These are phyloP conservation scores for Coelinius sp. DNA, from an alignment of 2,888 invertebrate species.

Conservation along the genomic window DNA sequence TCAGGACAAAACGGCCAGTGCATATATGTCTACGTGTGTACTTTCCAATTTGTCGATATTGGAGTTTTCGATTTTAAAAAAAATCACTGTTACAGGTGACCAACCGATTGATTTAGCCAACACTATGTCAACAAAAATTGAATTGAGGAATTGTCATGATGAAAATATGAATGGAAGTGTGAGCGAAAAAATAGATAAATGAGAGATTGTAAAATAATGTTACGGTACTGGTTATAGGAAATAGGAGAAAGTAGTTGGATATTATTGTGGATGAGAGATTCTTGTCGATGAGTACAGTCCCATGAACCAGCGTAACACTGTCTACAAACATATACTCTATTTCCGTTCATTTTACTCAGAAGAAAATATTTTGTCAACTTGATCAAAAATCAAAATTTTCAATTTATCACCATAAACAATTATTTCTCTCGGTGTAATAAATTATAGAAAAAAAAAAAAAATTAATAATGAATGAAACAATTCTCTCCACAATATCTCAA, in stretches of 20 bases:
- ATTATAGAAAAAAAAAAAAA: background rate
- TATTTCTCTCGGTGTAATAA: background rate
- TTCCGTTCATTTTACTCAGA: background rate
- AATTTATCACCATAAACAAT: too few species aligned
- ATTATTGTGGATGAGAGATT: background rate
- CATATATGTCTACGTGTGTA: constrained; percentile 26
- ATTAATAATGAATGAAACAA: background rate
- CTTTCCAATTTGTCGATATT: constrained; percentile 36
- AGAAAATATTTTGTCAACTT: too few species aligned
- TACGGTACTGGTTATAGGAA: background rate
- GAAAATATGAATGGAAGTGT: background rate
- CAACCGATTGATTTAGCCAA: background rate
- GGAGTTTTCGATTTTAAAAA: constrained; percentile 20
- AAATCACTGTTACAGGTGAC: background rate
- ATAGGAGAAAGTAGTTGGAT: background rate
- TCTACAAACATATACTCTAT: background rate
- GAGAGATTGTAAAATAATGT: background rate
- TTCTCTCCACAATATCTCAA: constrained; percentile 2
- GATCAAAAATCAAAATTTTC: too few species aligned
- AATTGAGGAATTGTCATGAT: too few species aligned
- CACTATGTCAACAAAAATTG: background rate
- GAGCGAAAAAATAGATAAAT: background rate
- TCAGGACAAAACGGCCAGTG: constrained; percentile 24
- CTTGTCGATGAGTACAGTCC: background rate
- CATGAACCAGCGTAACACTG: background rate